Conservation (phyloP, 2,888 invertebrate genomes). For the Glaucopsyche alexis region DNA sequence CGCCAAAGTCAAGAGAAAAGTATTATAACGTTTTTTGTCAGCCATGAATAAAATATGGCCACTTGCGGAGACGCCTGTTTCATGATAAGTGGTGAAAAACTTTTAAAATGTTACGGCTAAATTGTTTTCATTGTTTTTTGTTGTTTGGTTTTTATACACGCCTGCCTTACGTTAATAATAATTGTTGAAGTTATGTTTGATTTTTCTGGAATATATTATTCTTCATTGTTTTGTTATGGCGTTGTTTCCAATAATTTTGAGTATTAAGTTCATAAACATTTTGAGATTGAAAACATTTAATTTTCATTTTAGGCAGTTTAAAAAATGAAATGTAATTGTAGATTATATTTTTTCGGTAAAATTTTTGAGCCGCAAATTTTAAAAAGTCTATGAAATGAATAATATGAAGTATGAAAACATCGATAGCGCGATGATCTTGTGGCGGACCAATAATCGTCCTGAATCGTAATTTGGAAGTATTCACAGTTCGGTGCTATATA, state of each 20-base stretch:
- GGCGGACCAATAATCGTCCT: too few relatives aligned
- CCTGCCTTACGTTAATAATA: neutral
- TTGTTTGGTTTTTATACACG: slow-evolving; percentile 2
- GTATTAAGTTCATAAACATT: neutral
- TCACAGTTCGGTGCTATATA: too few relatives aligned
- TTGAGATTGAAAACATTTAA: too few relatives aligned
- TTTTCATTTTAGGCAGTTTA: too few relatives aligned
- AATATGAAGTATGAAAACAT: too few relatives aligned
- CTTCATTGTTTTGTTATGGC: neutral
- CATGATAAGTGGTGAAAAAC: slow-evolving; percentile 15
- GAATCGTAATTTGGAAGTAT: too few relatives aligned
- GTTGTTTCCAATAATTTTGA: neutral
- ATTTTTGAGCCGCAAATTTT: too few relatives aligned
- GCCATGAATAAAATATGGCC: slow-evolving; percentile 14
- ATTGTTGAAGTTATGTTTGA: neutral
- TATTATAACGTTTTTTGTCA: slow-evolving; percentile 17
- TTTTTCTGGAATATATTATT: neutral
- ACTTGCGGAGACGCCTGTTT: slow-evolving; percentile 21
- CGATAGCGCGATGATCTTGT: too few relatives aligned
- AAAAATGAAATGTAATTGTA: too few relatives aligned
- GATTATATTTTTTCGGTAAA: too few relatives aligned
- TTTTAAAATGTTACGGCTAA: slow-evolving; percentile 17
- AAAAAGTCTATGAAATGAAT: too few relatives aligned
- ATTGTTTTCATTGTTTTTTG: slow-evolving; percentile 19
- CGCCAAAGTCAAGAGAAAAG: neutral